Evolutionary conservation across 2,888 invertebrate genomes (phyloP).

Genomic region (Limenitis camilla): DNA sequence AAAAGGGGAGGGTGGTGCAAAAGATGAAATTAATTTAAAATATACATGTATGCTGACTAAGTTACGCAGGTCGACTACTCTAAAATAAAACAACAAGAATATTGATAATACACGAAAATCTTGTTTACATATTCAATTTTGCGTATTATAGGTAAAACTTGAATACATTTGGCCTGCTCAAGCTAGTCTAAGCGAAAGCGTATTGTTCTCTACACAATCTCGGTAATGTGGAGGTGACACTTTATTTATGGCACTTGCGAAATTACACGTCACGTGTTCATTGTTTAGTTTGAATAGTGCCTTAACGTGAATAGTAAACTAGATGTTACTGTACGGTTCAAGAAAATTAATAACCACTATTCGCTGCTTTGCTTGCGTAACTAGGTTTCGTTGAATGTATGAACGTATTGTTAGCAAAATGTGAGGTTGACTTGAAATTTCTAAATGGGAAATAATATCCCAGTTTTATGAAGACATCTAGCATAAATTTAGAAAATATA

Average conservation of each 20-base stretch:
- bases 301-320: conserved; percentile 26
- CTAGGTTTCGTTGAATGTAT: conserved; percentile 5
- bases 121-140: conserved; percentile 13
- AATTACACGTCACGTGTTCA: conserved; percentile 29
- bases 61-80: background rate
- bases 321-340: conserved; percentile 20
- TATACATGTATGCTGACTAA: too few relatives aligned
- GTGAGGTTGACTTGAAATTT: background rate
- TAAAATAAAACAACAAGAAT: conserved; percentile 12
- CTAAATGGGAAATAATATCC: too few relatives aligned
- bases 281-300: conserved; percentile 28
- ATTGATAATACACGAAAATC: conserved; percentile 16
- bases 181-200: conserved; percentile 19
- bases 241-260: conserved; percentile 31
- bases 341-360: conserved; percentile 23
- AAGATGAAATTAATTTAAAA: too few relatives aligned
- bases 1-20: too few relatives aligned
- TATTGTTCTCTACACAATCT: conserved; percentile 30
- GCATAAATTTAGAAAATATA: too few relatives aligned
- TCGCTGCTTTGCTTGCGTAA: conserved; percentile 12
- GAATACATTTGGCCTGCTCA: conserved; percentile 14
- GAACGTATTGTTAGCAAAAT: conserved; percentile 1
- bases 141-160: conserved; percentile 15
- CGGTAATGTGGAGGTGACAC: conserved; percentile 31
- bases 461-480: too few relatives aligned